Evolutionary conservation across 2,888 invertebrate species (phyloP), one percentile per base, ranked within the genome.

Genomic region (Fissipunctia ypsillon): DNA sequence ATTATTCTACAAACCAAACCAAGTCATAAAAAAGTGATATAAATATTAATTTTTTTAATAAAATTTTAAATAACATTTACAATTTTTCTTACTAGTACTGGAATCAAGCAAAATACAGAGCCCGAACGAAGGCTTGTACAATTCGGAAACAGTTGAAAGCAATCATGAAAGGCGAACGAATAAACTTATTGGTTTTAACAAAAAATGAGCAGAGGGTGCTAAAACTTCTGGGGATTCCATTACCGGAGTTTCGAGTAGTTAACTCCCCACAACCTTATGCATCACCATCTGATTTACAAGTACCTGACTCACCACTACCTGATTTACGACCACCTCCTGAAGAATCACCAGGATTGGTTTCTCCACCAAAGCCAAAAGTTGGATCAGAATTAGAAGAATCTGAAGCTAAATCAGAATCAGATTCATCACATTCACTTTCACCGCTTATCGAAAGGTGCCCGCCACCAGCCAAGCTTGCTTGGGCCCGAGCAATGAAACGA

Each of bases 71-170:
- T 65, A 35, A 45, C 9, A n/a, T 22, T 48, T 28, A 0, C 0
- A 19, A 22, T 6, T 43, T 54, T 43, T 12, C 7, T 25, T 54
- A 16, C 22, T 43, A 70, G 70, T 71, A 71, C 22, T 70, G 70
- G 71, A 43, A 71, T 54, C 54, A 71, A 43, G 52, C 52, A 0
- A 70, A 70, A 43, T 70, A 54, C 54, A 70, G 35, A 70, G 41
- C 72, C 4, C 43, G 70, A 28, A 2, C 25, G 0, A 70, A 54
- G 16, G 69, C 50, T 31, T 19, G 41, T 52, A 69, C 41, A 14
- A 69, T 69, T 19, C 50, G 50, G n/a, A 69, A 69, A n/a, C 69
- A 69, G 31, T 19, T 69, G 31, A 69, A 70, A 69, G 35, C 69
- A 69, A 69, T 50, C 9, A 69, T 52, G 50, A 69, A 69, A 31